Conservation (phyloP, 1,140 invertebrate species). For the Cylas formicarius region DNA sequence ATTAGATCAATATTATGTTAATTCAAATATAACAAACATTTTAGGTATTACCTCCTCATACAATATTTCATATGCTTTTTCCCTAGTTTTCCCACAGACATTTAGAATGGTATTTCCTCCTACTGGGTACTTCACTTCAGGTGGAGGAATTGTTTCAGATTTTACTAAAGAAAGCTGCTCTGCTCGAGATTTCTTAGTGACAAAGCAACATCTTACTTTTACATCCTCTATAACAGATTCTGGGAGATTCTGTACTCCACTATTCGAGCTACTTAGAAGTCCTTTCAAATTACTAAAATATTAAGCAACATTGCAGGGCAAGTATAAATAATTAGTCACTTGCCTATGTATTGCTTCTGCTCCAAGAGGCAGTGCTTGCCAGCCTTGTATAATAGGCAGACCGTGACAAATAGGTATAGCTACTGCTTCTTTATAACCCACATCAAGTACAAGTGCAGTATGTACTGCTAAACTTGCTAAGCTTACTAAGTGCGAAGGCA, state of each 20-base stretch:
- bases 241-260: constrained; percentile 44
- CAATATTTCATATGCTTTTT: constrained; percentile 72
- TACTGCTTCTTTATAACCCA: constrained; percentile 77
- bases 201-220: constrained; percentile 73
- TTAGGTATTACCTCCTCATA: constrained; percentile 66
- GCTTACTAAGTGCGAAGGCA: constrained; percentile 71
- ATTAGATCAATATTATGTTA: background rate
- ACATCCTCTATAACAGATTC: constrained; percentile 61
- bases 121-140: constrained; percentile 65
- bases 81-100: constrained; percentile 65
- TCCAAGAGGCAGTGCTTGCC: constrained; percentile 69
- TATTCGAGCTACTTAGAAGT: constrained; percentile 41
- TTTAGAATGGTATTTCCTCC: constrained; percentile 51
- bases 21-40: background rate
- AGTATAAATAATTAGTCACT: constrained; percentile 19
- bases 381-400: constrained; percentile 72
- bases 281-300: constrained; percentile 45
- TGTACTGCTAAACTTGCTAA: constrained; percentile 67
- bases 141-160: constrained; percentile 44
- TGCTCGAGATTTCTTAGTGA: constrained; percentile 66
- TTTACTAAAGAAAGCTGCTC: constrained; percentile 48
- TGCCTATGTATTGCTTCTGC: constrained; percentile 59
- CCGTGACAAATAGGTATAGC: constrained; percentile 76
- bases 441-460: constrained; percentile 76
- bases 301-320: background rate